Evolutionary conservation across 2,888 invertebrate species (phyloP).

Genomic region (Tyria jacobaeae): DNA sequence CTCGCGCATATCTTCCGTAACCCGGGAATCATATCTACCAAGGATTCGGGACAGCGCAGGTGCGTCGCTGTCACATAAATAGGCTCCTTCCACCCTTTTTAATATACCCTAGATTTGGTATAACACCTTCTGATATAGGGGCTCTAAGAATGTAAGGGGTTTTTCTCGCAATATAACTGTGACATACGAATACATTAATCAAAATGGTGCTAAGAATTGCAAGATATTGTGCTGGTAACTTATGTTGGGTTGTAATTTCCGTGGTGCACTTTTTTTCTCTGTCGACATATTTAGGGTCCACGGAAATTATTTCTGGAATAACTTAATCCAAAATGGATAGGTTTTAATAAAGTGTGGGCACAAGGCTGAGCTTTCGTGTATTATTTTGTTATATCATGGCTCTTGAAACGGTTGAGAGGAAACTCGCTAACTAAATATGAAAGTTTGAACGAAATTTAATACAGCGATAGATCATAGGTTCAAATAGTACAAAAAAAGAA

Average conservation of each 20-base stretch:
- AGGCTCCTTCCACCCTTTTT: constrained; percentile 76
- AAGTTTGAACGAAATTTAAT: too few species aligned
- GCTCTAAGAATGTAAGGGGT: constrained; percentile 68
- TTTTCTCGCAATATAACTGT: constrained; percentile 78
- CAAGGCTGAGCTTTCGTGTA: background rate
- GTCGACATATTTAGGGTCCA: constrained; percentile 1
- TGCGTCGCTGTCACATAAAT: constrained; percentile 74
- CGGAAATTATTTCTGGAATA: background rate
- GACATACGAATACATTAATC: constrained; percentile 84
- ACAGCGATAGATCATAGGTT: too few species aligned
- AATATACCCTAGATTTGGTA: constrained; percentile 85
- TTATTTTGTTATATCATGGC: too few species aligned
- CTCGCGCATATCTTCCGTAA: constrained; percentile 28
- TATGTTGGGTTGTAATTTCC: constrained; percentile 57
- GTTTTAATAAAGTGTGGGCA: background rate
- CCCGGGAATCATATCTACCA: constrained; percentile 46
- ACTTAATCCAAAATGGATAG: background rate
- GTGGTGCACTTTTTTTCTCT: background rate
- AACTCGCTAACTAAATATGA: too few species aligned
- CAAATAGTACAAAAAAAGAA: too few species aligned
- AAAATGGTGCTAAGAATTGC: constrained; percentile 65
- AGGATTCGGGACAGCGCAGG: constrained; percentile 62
- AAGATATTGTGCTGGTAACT: constrained; percentile 78
- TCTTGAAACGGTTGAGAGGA: too few species aligned
- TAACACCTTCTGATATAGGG: constrained; percentile 76